These are phyloP conservation scores for Hoplias malabaricus DNA, from an alignment of 2,113 vertebrate species.

Conservation along the genomic window DNA sequence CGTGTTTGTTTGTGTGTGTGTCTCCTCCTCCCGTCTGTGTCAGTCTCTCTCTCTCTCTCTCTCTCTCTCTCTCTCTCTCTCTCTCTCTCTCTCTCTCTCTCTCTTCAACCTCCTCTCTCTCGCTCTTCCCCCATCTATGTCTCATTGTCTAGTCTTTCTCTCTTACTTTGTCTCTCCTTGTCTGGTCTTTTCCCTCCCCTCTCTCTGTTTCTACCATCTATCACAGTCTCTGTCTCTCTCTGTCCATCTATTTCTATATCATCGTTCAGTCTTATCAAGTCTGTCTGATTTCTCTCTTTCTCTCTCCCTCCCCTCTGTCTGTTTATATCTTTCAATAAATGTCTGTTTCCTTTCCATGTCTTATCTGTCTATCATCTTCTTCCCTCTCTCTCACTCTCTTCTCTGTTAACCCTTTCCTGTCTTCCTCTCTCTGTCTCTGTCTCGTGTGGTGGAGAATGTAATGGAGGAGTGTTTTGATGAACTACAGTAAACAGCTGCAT, in stretches of 20 bases:
- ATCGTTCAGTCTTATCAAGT: no score
- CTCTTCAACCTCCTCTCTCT: neutral
- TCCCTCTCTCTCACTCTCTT: no score
- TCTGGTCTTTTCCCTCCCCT: neutral
- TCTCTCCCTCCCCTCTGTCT: neutral
- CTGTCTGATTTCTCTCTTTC: neutral
- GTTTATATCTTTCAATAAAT: no score
- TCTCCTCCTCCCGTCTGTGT: neutral
- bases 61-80: neutral
- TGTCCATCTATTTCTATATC: neutral
- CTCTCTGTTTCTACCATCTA: neutral
- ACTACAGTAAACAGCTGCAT: neutral
- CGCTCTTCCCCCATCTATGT: neutral
- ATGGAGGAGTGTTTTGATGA: neutral
- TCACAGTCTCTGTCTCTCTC: neutral
- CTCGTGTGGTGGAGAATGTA: neutral
- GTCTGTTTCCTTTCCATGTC: neutral
- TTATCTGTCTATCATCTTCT: conserved; percentile 6
- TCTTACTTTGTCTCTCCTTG: neutral
- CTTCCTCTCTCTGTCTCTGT: no score
- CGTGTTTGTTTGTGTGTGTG: no score
- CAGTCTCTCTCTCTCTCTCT: neutral
- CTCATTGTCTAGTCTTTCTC: neutral
- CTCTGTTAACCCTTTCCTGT: neutral
- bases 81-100: neutral